Conservation (phyloP, 2,113 vertebrate genomes). For the Alces alces region DNA sequence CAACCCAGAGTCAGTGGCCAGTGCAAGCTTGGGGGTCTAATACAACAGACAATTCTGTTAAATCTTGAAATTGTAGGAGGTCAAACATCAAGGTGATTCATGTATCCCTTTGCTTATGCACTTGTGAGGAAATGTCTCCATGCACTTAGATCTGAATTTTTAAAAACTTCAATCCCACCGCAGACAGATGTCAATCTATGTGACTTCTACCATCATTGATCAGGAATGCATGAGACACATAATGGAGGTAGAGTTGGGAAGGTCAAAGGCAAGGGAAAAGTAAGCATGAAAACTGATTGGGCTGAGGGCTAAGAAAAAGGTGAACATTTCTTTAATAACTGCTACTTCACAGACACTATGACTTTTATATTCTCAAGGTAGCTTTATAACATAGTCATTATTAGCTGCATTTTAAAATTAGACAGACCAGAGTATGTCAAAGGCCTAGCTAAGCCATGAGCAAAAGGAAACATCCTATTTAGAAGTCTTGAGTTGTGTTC, state of each 20-base stretch:
- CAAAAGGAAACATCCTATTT: neutral
- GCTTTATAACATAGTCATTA: rapidly evolving
- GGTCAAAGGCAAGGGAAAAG: neutral
- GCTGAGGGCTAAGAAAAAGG: no score
- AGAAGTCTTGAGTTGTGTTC: neutral
- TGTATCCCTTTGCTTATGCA: neutral
- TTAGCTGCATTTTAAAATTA: neutral
- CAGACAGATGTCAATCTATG: neutral
- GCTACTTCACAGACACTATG: neutral
- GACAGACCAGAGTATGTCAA: neutral
- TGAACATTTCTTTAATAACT: neutral
- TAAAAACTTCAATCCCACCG: neutral
- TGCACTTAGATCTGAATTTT: neutral
- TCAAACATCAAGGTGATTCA: neutral
- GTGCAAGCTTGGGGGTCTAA: neutral
- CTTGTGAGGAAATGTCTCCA: neutral
- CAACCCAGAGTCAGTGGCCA: neutral
- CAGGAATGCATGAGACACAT: neutral
- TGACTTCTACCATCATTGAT: neutral
- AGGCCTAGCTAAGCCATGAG: neutral
- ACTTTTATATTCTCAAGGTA: neutral
- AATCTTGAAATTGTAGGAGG: neutral
- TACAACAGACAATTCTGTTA: neutral
- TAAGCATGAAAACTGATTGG: neutral
- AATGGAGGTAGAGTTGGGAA: neutral